Base-by-base conservation (phyloP, 2,113 vertebrate genomes). In the Trogon surrucura region DNA sequence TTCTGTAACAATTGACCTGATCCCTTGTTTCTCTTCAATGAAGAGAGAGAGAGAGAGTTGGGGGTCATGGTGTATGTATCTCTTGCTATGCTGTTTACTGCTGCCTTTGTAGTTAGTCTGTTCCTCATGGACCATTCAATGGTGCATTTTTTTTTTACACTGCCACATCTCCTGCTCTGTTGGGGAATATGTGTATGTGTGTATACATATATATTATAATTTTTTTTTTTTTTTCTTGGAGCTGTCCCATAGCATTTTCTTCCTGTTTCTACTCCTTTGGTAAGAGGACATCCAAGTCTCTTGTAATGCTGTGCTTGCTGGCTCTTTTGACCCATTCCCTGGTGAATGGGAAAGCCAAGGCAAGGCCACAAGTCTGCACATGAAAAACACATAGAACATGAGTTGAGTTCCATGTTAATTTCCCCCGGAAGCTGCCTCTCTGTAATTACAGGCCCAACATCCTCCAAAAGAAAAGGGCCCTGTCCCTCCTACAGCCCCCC, bases 381-480 rank as follows among this genome's bases (percentile, higher is more conserved):
- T 56, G 83, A 87, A 92, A 95, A 95, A 91, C 92, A 60, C 73
- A 38, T 56, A 47, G 62, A 95, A 81, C 84, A 36, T 70, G 77
- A 91, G 73, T 86, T 95, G 89, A 91, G 93, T 88, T 93, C 89
- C 82, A 60, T 87, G 80, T 95, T 96, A 65, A 96, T 89, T 96
- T 91, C 45, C 61, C 64, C 87, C 73, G 80, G 95, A 96, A 97
- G 67, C 89, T 91, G 71, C 67, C 60, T 91, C 60, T 94, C 91
- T 82, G 85, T 96, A 95, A 96, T 96, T 96, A 86, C 81, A 94
- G 90, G 84, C 88, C 88, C 66, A 91, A 90, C 95, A 96, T 96
- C 91, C 93, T 96, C 72, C 50, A 89, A 87, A 96, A 96, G 86
- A 96, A 96, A 96, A 95, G 92, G 45, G 22, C 86, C 71, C 81